Conservation (phyloP, 2,888 invertebrate genomes). For the Drosophila mayaguana region DNA sequence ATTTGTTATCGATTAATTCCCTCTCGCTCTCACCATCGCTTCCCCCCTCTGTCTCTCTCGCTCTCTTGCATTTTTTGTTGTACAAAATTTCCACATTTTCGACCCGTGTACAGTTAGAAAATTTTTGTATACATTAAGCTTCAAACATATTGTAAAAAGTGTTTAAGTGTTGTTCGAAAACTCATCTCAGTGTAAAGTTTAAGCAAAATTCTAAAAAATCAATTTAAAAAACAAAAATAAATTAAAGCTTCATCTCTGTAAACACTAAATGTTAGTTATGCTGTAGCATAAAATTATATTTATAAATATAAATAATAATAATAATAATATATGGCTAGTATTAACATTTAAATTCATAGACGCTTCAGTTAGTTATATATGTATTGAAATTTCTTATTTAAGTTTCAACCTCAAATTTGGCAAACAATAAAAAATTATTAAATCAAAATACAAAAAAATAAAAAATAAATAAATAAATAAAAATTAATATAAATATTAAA, state of each 20-base stretch:
- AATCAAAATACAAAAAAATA: slow-evolving; percentile 21
- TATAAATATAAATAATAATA: slow-evolving; percentile 36
- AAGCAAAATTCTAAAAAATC: slow-evolving; percentile 45
- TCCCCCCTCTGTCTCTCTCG: slow-evolving; percentile 4
- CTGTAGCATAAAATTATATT: slow-evolving; percentile 38
- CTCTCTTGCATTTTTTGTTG: slow-evolving; percentile 53
- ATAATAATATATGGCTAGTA: slow-evolving; percentile 63
- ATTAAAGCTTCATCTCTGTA: slow-evolving; percentile 57
- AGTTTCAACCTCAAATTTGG: slow-evolving; percentile 27
- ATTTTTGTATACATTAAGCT: slow-evolving; percentile 58
- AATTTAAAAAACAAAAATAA: slow-evolving; percentile 12
- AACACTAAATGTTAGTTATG: slow-evolving; percentile 63
- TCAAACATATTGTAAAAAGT: slow-evolving; percentile 68
- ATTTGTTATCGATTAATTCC: slow-evolving; percentile 63
- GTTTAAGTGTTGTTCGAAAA: slow-evolving; percentile 76
- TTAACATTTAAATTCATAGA: slow-evolving; percentile 79
- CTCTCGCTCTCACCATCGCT: slow-evolving; percentile 7
- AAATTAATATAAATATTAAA: slow-evolving; percentile 3
- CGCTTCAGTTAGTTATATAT: slow-evolving; percentile 80
- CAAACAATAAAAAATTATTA: slow-evolving; percentile 26
- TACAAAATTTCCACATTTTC: slow-evolving; percentile 42
- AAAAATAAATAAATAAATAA: slow-evolving; percentile 17
- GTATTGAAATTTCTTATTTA: slow-evolving; percentile 55
- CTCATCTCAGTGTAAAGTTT: slow-evolving; percentile 82
- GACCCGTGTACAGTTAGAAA: slow-evolving; percentile 70